These are phyloP conservation scores for Xylocampa areola DNA, from an alignment of 2,888 invertebrate species.

Conservation along the genomic window DNA sequence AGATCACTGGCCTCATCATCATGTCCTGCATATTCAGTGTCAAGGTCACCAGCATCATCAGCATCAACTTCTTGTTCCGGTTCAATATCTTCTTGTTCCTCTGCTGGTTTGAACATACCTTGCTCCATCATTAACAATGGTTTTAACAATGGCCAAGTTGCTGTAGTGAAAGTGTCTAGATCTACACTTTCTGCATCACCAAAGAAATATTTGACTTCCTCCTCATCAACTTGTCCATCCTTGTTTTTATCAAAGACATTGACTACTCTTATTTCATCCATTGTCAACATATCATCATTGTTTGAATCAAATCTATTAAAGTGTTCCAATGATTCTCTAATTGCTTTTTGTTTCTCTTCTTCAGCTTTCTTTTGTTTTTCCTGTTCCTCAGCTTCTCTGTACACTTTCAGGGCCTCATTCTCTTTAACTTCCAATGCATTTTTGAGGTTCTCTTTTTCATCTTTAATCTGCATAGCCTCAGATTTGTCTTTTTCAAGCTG, in stretches of 20 bases:
- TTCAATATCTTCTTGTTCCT: constrained; percentile 67
- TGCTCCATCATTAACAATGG: constrained; percentile 94
- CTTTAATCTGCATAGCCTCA: constrained; percentile 94
- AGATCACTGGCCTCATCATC: constrained; percentile 88
- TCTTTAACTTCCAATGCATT: constrained; percentile 93
- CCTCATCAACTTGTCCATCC: constrained; percentile 96
- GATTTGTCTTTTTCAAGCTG: constrained; percentile 92
- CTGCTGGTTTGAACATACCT: constrained; percentile 90
- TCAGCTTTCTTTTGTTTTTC: constrained; percentile 90
- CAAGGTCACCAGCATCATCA: constrained; percentile 90
- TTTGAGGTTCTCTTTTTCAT: constrained; percentile 94
- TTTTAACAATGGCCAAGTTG: constrained; percentile 94
- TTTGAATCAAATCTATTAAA: constrained; percentile 95
- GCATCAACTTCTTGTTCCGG: constrained; percentile 83
- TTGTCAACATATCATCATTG: constrained; percentile 92
- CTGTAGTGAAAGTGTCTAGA: constrained; percentile 91
- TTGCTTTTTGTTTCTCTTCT: constrained; percentile 88
- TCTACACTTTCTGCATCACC: constrained; percentile 92
- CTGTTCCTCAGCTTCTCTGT: constrained; percentile 92
- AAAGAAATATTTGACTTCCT: constrained; percentile 95
- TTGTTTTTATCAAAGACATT: constrained; percentile 96
- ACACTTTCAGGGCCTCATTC: constrained; percentile 93
- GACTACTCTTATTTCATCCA: constrained; percentile 92
- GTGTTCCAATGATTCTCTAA: constrained; percentile 92
- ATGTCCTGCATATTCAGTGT: constrained; percentile 65